Conservation (phyloP, 2,888 invertebrate species). For the Cosmia pyralina region DNA sequence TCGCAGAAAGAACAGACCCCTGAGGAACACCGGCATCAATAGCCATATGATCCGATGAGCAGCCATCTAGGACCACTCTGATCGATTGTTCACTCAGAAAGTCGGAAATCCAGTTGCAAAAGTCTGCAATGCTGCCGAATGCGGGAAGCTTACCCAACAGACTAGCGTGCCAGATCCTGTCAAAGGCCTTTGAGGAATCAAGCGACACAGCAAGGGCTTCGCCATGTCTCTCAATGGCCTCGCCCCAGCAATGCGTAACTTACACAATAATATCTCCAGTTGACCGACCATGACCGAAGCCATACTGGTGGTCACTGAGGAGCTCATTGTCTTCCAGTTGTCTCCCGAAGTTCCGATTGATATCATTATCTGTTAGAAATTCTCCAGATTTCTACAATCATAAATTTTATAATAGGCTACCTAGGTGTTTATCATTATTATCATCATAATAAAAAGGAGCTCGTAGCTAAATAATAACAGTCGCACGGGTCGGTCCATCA, state of each 20-base stretch:
- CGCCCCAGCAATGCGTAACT: no score
- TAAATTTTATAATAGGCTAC: no score
- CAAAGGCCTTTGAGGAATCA: background rate
- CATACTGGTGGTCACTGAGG: no score
- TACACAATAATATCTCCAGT: no score
- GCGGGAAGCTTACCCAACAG: background rate
- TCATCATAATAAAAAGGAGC: background rate
- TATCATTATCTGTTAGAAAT: no score
- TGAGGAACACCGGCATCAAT: background rate
- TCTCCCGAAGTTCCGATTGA: background rate
- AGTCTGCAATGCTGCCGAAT: background rate
- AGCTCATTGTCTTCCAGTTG: no score
- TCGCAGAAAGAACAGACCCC: background rate
- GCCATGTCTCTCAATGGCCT: no score
- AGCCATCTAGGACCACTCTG: background rate
- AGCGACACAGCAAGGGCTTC: no score
- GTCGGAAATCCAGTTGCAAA: background rate
- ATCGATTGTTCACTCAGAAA: background rate
- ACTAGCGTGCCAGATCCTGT: background rate
- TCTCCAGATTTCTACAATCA: no score
- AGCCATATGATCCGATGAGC: background rate
- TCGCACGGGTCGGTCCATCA: no score
- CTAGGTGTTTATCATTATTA: background rate
- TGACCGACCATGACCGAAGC: no score
- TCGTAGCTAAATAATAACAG: no score